phyloP scores from a whole-genome alignment of 1,140 invertebrate genomes.

The Dufourea novaeangliae region DNA sequence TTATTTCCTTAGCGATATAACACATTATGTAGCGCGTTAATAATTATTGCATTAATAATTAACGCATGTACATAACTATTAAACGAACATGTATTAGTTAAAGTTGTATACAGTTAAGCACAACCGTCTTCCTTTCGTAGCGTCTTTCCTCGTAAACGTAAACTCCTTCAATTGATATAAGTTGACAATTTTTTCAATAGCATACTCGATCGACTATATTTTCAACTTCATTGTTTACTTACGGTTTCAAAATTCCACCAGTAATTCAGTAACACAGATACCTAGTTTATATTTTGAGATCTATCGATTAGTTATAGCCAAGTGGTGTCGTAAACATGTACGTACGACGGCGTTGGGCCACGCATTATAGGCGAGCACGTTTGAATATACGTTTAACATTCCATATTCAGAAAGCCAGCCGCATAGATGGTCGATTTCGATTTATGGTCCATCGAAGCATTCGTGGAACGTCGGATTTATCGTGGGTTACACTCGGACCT shows the following conservation, averaged over 20 bases:
- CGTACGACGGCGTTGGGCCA: neutral
- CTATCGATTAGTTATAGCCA: conserved; percentile 50
- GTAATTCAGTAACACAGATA: neutral
- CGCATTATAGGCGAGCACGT: conserved; percentile 45
- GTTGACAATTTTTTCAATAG: neutral
- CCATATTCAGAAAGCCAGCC: conserved; percentile 60
- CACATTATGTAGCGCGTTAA: too few species aligned
- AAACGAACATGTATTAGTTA: too few species aligned
- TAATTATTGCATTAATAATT: too few species aligned
- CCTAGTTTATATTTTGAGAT: conserved; percentile 42
- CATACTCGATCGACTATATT: too few species aligned
- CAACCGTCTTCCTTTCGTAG: too few species aligned
- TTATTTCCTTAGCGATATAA: too few species aligned
- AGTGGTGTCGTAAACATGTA: conserved; percentile 51
- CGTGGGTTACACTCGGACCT: conserved; percentile 44
- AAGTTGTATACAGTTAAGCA: too few species aligned
- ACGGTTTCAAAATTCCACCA: too few species aligned
- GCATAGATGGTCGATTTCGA: conserved; percentile 68
- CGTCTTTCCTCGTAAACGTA: too few species aligned
- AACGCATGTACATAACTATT: too few species aligned
- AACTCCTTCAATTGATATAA: neutral
- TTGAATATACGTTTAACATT: conserved; percentile 55
- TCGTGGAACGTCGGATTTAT: conserved; percentile 66
- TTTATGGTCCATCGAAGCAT: conserved; percentile 68
- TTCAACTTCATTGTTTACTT: neutral